Conservation (phyloP, 2,888 invertebrate species). For the Cerastis leucographa region DNA sequence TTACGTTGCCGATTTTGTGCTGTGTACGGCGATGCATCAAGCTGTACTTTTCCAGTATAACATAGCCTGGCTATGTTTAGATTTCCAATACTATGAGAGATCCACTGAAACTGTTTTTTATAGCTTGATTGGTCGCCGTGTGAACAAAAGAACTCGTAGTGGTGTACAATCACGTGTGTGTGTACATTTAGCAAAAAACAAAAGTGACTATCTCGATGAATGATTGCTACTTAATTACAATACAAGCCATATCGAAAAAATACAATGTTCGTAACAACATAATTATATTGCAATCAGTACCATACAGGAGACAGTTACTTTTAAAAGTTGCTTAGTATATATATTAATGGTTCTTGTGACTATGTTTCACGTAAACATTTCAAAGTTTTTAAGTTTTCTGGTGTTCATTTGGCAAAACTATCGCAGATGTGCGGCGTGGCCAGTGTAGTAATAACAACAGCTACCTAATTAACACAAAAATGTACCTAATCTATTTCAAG, state of each 20-base stretch:
- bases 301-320: not conserved
- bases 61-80: too few relatives aligned
- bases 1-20: not conserved
- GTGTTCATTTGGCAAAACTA: constrained; percentile 51
- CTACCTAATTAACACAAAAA: constrained; percentile 78
- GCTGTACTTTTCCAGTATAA: too few relatives aligned
- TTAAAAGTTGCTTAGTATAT: not conserved
- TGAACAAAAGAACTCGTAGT: not conserved
- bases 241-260: not conserved
- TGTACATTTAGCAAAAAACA: not conserved
- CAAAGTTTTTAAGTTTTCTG: constrained; percentile 4
- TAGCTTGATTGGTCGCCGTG: not conserved
- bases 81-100: too few relatives aligned
- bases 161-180: not conserved
- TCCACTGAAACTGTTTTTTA: too few relatives aligned
- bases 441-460: constrained; percentile 68
- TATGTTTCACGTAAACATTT: constrained; percentile 18
- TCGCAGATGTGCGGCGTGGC: constrained; percentile 47
- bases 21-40: too few relatives aligned
- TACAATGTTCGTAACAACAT: not conserved
- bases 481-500: constrained; percentile 65
- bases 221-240: not conserved
- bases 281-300: not conserved
- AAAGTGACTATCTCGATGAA: not conserved
- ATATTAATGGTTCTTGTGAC: not conserved